Evolutionary conservation across 2,113 vertebrate genomes (phyloP).

Genomic region (Cromileptes altivelis): DNA sequence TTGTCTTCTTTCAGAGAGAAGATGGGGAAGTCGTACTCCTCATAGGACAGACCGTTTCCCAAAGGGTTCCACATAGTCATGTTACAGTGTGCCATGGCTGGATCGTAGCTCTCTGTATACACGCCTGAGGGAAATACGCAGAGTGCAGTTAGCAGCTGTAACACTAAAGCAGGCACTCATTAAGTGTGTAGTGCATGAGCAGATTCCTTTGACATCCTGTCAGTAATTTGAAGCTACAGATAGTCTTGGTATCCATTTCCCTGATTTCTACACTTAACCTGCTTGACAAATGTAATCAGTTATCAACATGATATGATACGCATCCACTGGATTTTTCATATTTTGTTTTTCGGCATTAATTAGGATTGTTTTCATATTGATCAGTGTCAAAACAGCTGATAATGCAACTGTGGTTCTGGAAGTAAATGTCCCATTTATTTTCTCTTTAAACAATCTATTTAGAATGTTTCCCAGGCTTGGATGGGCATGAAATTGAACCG

Average conservation of each 20-base stretch:
- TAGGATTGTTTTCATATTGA: not conserved
- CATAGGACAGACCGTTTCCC: conserved; percentile 90
- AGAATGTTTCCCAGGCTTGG: not conserved
- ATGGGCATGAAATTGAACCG: not conserved
- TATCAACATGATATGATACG: not conserved
- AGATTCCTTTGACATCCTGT: not conserved
- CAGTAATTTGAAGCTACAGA: not conserved
- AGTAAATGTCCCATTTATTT: not conserved
- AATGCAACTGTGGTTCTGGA: not conserved
- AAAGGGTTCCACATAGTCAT: conserved; percentile 87
- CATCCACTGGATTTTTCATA: no score
- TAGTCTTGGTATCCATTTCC: fast-evolving
- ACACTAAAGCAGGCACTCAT: not conserved
- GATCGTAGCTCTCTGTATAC: conserved; percentile 87
- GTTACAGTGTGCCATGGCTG: conserved; percentile 88
- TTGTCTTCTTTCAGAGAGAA: conserved; percentile 93
- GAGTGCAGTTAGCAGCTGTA: not conserved
- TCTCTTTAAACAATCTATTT: not conserved
- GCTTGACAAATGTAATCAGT: not conserved
- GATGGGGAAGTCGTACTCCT: conserved; percentile 94
- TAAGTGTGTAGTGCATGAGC: not conserved
- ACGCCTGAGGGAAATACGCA: conserved; percentile 81
- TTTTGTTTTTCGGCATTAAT: not conserved
- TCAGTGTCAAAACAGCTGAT: not conserved
- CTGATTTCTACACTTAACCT: not conserved